Conservation (phyloP, 2,797 vertebrate genomes). For the Aeoliscus strigatus region DNA sequence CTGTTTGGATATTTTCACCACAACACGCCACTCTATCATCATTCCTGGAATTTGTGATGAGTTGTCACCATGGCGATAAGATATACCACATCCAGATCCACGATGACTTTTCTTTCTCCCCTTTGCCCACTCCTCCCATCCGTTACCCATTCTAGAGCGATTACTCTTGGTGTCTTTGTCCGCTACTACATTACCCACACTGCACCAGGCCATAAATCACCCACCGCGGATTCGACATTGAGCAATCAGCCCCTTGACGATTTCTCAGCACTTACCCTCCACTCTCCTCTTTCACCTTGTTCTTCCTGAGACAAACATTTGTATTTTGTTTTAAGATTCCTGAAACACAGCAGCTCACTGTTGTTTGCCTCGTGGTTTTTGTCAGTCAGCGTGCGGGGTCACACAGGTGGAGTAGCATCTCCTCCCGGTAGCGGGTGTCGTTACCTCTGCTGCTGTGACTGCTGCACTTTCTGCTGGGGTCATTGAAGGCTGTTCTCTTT, state of each 20-base stretch:
- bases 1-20: constrained; percentile 29
- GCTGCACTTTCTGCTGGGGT: too few relatives aligned
- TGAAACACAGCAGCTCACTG: too few relatives aligned
- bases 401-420: too few relatives aligned
- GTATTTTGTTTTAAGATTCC: too few relatives aligned
- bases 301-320: too few relatives aligned
- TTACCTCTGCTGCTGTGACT: too few relatives aligned
- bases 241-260: constrained; percentile 55
- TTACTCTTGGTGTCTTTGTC: constrained; percentile 57
- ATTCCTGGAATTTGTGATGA: constrained; percentile 32
- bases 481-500: too few relatives aligned
- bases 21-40: constrained; percentile 37
- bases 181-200: constrained; percentile 66
- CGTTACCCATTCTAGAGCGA: constrained; percentile 22
- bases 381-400: too few relatives aligned
- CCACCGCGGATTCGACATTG: constrained; percentile 34
- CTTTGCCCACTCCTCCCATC: neutral
- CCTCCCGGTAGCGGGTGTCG: too few relatives aligned
- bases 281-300: constrained; percentile 37
- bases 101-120: constrained; percentile 3
- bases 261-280: constrained; percentile 35
- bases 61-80: constrained; percentile 21
- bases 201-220: constrained; percentile 67
- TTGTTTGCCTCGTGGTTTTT: too few relatives aligned
- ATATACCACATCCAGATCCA: constrained; percentile 8